Conservation (phyloP, 2,797 vertebrate species). For the Macroramphosus scolopax region DNA sequence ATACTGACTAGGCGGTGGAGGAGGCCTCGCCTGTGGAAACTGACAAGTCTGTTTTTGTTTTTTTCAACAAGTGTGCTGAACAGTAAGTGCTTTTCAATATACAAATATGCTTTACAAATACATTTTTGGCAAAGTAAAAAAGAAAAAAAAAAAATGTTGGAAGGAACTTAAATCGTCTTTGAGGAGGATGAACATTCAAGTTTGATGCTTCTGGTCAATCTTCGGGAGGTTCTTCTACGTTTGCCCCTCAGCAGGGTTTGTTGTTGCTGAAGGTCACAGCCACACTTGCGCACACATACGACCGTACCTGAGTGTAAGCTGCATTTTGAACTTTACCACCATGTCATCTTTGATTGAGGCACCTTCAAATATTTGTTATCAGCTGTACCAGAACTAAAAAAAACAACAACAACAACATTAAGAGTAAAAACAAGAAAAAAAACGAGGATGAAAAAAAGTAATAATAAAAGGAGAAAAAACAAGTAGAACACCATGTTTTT, state of each 20-base stretch:
- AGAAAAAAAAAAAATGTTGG: slow-evolving; percentile 18
- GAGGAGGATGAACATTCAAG: slow-evolving; percentile 48
- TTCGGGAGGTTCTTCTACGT: slow-evolving; percentile 14
- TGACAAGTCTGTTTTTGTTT: slow-evolving; percentile 18
- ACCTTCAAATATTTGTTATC: slow-evolving; percentile 57
- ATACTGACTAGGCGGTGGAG: slow-evolving; percentile 58
- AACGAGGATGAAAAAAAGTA: slow-evolving; percentile 79
- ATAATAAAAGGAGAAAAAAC: slow-evolving; percentile 76
- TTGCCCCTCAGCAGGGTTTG: slow-evolving; percentile 24
- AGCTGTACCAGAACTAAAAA: slow-evolving; percentile 72
- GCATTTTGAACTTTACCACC: slow-evolving; percentile 38
- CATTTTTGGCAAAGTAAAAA: slow-evolving; percentile 69
- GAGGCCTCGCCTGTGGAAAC: slow-evolving; percentile 41
- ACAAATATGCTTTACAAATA: slow-evolving; percentile 71
- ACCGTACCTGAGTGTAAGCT: slow-evolving; percentile 50
- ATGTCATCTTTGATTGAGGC: slow-evolving; percentile 56
- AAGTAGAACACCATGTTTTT: slow-evolving; percentile 83
- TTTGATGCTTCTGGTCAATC: slow-evolving; percentile 33
- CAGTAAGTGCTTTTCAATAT: slow-evolving; percentile 75
- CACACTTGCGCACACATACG: slow-evolving; percentile 9
- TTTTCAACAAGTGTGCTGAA: slow-evolving; percentile 56
- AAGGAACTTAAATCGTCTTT: slow-evolving; percentile 46
- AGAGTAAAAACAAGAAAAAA: slow-evolving; percentile 48
- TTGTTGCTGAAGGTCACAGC: slow-evolving; percentile 31
- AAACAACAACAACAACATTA: slow-evolving; percentile 75